Base-by-base conservation (phyloP, 2,113 vertebrate genomes). In the Megaleporinus macrocephalus region DNA sequence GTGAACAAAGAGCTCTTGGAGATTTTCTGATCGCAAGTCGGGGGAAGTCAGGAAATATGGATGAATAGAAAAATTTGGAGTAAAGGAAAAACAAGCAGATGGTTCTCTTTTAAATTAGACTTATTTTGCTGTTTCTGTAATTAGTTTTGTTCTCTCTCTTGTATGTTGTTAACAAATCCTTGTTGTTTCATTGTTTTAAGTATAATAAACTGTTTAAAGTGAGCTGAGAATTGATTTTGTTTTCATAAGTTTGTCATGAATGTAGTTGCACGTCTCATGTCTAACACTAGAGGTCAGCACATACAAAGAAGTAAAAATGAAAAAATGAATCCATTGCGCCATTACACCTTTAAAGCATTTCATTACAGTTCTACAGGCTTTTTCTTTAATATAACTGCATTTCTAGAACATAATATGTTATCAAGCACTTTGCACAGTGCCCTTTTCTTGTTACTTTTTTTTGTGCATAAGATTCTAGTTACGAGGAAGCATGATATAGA, bases 281-380 rank as follows among this genome's bases (percentile, higher is more conserved):
- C 69, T 57, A 26, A 63, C 78, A 77, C 73, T 81, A 73, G 73
- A 77, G 68, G 66, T 51, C 73, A 80, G 73, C 63, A 76, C 6
- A 47, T 24, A 33, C 83, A 80, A 44, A 75, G 55, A n/a, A n/a
- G n/a, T n/a, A n/a, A n/a, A n/a, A n/a, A n/a, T n/a, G n/a, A n/a
- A n/a, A n/a, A n/a, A n/a, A n/a, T n/a, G n/a, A n/a, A n/a, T n/a
- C n/a, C n/a, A n/a, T n/a, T n/a, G n/a, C n/a, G n/a, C n/a, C n/a
- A n/a, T n/a, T n/a, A n/a, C n/a, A n/a, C n/a, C n/a, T n/a, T n/a
- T n/a, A n/a, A n/a, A n/a, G n/a, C n/a, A n/a, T n/a, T n/a, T n/a
- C n/a, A n/a, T n/a, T n/a, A n/a, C n/a, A n/a, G n/a, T n/a, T n/a
- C n/a, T n/a, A n/a, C n/a, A n/a, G n/a, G n/a, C n/a, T n/a, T n/a